These are phyloP conservation scores for Parauchenoglanis ngamensis DNA, from an alignment of 2,797 vertebrate species.

Conservation along the genomic window DNA sequence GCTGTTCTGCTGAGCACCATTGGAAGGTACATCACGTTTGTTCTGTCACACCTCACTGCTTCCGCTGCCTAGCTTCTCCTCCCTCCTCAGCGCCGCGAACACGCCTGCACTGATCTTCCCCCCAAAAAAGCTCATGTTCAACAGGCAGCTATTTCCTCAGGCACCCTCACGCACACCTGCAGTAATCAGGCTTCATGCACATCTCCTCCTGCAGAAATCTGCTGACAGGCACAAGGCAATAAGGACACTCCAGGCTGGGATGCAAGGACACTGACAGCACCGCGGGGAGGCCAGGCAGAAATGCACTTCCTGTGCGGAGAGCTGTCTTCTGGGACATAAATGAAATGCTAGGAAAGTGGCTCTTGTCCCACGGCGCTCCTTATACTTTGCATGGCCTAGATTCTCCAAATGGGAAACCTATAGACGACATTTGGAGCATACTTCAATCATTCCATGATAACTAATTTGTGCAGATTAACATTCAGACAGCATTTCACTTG, in stretches of 20 bases:
- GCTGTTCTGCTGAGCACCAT: conserved; percentile 46
- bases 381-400: conserved; percentile 56
- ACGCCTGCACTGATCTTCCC: conserved; percentile 20
- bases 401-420: conserved; percentile 39
- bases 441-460: background rate
- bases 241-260: conserved; percentile 13
- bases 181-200: conserved; percentile 25
- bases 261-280: background rate
- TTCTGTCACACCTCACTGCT: conserved; percentile 47
- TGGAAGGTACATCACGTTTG: conserved; percentile 56
- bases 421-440: background rate
- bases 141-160: conserved; percentile 42
- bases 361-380: conserved; percentile 54
- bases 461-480: background rate
- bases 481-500: background rate
- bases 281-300: conserved; percentile 8
- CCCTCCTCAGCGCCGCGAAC: conserved; percentile 11
- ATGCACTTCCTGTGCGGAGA: conserved; percentile 26
- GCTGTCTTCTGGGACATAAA: conserved; percentile 34
- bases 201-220: conserved; percentile 32
- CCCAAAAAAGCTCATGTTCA: conserved; percentile 19
- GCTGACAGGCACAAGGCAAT: conserved; percentile 42
- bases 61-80: conserved; percentile 32
- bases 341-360: conserved; percentile 57
- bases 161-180: conserved; percentile 21